Evolutionary conservation across 2,797 vertebrate species (phyloP).

Genomic region (Chanos chanos): DNA sequence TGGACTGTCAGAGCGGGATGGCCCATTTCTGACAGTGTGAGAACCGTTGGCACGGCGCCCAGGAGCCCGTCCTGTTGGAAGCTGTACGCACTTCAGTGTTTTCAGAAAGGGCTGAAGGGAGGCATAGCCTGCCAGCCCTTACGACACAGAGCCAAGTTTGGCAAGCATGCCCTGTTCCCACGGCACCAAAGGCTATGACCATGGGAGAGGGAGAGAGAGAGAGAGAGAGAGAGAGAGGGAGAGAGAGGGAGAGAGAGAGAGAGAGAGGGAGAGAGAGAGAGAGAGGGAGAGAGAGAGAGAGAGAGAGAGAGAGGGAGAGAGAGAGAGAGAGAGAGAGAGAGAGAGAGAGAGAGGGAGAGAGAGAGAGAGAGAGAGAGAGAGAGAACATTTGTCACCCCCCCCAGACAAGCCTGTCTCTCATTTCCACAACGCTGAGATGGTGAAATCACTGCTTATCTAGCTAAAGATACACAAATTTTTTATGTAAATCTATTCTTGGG

Average conservation of each 20-base stretch:
- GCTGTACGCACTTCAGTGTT: conserved; percentile 33
- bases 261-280: not conserved
- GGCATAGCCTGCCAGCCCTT: conserved; percentile 11
- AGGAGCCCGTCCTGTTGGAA: conserved; percentile 28
- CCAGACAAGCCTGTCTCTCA: conserved; percentile 12
- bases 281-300: not conserved
- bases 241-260: not conserved
- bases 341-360: not conserved
- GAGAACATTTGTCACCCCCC: conserved; percentile 24
- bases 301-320: not conserved
- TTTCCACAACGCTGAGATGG: conserved; percentile 7
- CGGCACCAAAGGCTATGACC: no score
- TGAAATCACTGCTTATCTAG: not conserved
- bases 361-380: not conserved
- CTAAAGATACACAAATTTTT: not conserved
- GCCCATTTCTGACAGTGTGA: conserved; percentile 62
- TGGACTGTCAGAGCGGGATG: conserved; percentile 50
- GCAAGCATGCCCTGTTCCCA: conserved; percentile 39
- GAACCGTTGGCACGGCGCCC: conserved; percentile 44
- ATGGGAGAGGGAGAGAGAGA: conserved; percentile 18
- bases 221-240: conserved; percentile 2
- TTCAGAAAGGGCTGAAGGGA: conserved; percentile 22
- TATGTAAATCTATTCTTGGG: no score
- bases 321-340: not conserved
- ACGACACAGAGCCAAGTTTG: conserved; percentile 34